These are phyloP conservation scores for Julus scandinavius DNA, from an alignment of 2,888 invertebrate genomes.

Conservation along the genomic window DNA sequence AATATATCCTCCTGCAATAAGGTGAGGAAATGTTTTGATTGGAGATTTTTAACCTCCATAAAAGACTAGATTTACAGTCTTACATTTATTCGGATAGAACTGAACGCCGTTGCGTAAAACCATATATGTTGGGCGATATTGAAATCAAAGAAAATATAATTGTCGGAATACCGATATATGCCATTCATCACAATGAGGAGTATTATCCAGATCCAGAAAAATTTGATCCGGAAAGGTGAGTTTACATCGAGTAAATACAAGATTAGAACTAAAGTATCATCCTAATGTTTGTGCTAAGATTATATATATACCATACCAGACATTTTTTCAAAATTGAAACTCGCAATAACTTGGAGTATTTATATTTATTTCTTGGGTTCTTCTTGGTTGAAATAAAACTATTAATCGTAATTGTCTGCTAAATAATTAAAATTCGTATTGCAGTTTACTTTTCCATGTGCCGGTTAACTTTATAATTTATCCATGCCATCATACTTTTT, in stretches of 20 bases:
- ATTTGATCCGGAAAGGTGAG: constrained; percentile 56
- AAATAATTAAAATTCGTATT: too few relatives aligned
- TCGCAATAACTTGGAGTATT: too few relatives aligned
- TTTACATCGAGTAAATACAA: not conserved
- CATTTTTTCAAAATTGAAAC: too few relatives aligned
- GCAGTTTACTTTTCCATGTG: too few relatives aligned
- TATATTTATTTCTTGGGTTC: too few relatives aligned
- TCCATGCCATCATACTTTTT: too few relatives aligned
- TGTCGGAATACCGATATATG: constrained; percentile 53
- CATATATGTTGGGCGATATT: not conserved
- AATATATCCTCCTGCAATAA: constrained; percentile 72
- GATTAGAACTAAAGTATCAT: too few relatives aligned
- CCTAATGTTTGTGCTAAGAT: too few relatives aligned
- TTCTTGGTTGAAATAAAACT: too few relatives aligned
- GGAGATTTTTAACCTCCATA: not conserved
- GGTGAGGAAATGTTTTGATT: constrained; percentile 59
- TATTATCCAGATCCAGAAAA: constrained; percentile 54
- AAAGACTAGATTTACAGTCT: not conserved
- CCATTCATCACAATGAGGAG: constrained; percentile 54
- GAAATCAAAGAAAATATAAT: not conserved
- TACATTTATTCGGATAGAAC: constrained; percentile 15
- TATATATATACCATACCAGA: too few relatives aligned
- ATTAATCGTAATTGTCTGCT: too few relatives aligned
- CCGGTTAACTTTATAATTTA: too few relatives aligned
- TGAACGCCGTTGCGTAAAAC: constrained; percentile 50